Base-by-base conservation (phyloP, 2,797 vertebrate genomes). In the Glossophaga mutica region DNA sequence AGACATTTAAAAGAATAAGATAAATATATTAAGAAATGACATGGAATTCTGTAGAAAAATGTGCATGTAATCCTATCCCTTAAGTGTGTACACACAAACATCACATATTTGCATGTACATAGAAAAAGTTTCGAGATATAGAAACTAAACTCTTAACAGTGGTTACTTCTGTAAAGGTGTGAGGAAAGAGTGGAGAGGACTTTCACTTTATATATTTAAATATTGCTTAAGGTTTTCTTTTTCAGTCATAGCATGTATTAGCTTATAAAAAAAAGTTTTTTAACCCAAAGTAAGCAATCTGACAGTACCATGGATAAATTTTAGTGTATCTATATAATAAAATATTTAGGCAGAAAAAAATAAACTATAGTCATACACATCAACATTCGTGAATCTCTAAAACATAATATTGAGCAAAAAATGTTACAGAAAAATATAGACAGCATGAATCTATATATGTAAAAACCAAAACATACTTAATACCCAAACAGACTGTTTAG, bases 231-330 rank as follows among this genome's bases (percentile, higher is more conserved):
- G 11, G 3, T 83, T 86, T 81, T 73, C 14, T 79, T 79, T 88
- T 94, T 46, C 15, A 95, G 65, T 83, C 11, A 55, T 70, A 90
- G 16, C 12, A 26, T 50, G 8, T 62, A 87, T 70, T 83, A 52
- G 19, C 50, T 52, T 52, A 67, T 48, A 68, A 76, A 87, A 73
- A 77, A 91, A 39, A 24, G 0, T 11, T 84, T 84, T 90, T 81
- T 94, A 77, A 83, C 11, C 44, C 46, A 95, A 67, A 88, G 12
- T 79, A 96, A 89, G 18, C 71, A 95, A 68, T 79, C 14, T 89
- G 42, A 92, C 2, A 78, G 16, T 7, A 57, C 29, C 87, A 90
- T 87, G 6, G 3, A 84, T 90, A 78, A 34, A 62, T 90, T 91
- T 48, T 89, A 18, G 29, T 50, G 3, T 90, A 67, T 70, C 12